phyloP scores from a whole-genome alignment of 2,797 vertebrate species.

The Hybognathus amarus region DNA sequence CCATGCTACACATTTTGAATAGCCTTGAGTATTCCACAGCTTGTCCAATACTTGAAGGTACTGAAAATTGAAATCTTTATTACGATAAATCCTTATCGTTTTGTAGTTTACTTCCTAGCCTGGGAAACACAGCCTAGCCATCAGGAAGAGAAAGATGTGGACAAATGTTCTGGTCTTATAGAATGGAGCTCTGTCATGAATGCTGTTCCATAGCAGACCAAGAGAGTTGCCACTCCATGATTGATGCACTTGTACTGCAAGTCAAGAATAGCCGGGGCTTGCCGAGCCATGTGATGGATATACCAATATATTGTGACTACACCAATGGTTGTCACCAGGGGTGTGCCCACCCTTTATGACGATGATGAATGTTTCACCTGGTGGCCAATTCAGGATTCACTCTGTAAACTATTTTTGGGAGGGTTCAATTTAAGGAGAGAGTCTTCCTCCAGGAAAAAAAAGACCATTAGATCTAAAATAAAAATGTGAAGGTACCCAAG shows the following conservation, averaged over 20 bases:
- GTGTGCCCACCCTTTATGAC: conserved; percentile 61
- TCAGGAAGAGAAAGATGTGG: conserved; percentile 30
- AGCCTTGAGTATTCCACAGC: neutral
- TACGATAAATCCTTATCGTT: neutral
- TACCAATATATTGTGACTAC: conserved; percentile 65
- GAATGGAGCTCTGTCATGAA: conserved; percentile 51
- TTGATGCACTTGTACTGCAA: conserved; percentile 64
- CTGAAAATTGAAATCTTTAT: neutral
- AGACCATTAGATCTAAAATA: neutral
- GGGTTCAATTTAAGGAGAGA: conserved; percentile 25
- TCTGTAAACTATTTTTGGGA: conserved; percentile 41
- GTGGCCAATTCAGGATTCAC: conserved; percentile 58
- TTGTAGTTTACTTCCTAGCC: neutral
- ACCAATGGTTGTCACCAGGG: conserved; percentile 61
- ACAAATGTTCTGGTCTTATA: conserved; percentile 45
- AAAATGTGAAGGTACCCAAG: neutral
- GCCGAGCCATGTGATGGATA: conserved; percentile 65
- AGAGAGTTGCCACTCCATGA: conserved; percentile 57
- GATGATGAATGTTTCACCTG: conserved; percentile 62
- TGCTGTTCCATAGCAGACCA: conserved; percentile 51
- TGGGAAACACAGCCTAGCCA: conserved; percentile 19
- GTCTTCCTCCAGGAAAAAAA: conserved; percentile 7
- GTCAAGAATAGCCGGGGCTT: conserved; percentile 60
- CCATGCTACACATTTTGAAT: neutral
- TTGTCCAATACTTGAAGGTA: neutral